Percentiles rank a stretch among this genome's conserved stretches.
Conservation (phyloP, 2,888 invertebrate genomes). For the Spisula subtruncata region DNA sequence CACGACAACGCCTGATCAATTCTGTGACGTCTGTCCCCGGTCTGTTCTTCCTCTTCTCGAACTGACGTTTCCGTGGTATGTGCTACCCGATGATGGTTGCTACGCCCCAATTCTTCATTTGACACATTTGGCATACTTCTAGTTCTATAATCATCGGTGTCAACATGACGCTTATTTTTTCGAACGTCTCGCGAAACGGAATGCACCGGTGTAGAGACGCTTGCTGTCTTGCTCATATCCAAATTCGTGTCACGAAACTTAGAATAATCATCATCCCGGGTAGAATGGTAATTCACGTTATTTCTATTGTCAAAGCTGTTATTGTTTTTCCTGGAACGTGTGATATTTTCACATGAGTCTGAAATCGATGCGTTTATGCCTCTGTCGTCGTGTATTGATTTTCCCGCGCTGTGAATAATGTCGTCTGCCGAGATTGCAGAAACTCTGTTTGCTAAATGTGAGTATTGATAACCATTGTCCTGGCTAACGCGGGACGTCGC, state of each 20-base stretch:
- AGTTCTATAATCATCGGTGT: slow-evolving; percentile 38
- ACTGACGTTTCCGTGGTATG: background rate
- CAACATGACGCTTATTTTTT: background rate
- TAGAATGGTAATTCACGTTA: background rate
- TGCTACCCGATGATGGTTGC: background rate
- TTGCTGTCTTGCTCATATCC: slow-evolving; percentile 58
- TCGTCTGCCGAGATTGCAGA: slow-evolving; percentile 53
- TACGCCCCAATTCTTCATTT: background rate
- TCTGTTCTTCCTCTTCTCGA: slow-evolving; percentile 48
- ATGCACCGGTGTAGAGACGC: slow-evolving; percentile 45
- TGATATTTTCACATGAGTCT: slow-evolving; percentile 42
- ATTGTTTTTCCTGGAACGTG: slow-evolving; percentile 35
- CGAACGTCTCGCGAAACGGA: slow-evolving; percentile 58
- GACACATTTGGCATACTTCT: slow-evolving; percentile 57
- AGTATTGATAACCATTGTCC: slow-evolving; percentile 41
- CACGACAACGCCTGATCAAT: slow-evolving; percentile 76
- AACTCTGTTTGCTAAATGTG: slow-evolving; percentile 29
- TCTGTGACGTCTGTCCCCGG: slow-evolving; percentile 71
- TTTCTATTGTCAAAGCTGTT: slow-evolving; percentile 5
- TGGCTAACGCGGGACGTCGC: slow-evolving; percentile 18
- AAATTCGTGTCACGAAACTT: slow-evolving; percentile 44
- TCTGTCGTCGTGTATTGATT: slow-evolving; percentile 62
- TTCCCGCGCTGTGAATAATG: slow-evolving; percentile 61
- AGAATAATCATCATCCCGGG: slow-evolving; percentile 35
- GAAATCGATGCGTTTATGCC: slow-evolving; percentile 62